These are phyloP conservation scores for Lateolabrax maculatus DNA, from an alignment of 2,797 vertebrate genomes.

Conservation along the genomic window DNA sequence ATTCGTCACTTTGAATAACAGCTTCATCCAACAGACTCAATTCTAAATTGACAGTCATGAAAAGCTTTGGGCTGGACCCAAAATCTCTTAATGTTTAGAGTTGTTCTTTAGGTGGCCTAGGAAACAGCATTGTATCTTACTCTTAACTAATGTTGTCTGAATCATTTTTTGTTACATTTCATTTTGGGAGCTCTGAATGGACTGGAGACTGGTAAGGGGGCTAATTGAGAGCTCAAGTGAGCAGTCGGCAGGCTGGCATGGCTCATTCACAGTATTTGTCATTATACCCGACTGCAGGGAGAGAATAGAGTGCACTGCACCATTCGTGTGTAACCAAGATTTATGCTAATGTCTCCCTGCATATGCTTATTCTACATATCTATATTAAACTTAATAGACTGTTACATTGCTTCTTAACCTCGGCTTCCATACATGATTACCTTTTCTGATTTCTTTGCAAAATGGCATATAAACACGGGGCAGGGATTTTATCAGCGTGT, in stretches of 20 bases:
- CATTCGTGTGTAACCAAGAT: conserved; percentile 96
- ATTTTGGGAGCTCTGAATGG: conserved; percentile 45
- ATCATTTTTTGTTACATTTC: conserved; percentile 28
- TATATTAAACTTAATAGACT: conserved; percentile 99
- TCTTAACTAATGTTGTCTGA: conserved; percentile 11
- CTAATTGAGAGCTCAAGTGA: conserved; percentile 88
- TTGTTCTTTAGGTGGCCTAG: background rate
- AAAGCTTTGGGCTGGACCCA: conserved; percentile 20
- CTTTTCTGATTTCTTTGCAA: conserved; percentile 99
- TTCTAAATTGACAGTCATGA: conserved; percentile 45
- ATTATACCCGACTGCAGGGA: conserved; percentile 83
- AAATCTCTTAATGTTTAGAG: conserved; percentile 23
- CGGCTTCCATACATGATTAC: conserved; percentile 99
- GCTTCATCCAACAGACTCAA: conserved; percentile 37
- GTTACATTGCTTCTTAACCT: conserved; percentile 99
- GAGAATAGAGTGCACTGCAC: conserved; percentile 81
- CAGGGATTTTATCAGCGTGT: conserved; percentile 95
- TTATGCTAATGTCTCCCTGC: conserved; percentile 98
- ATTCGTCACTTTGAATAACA: conserved; percentile 41
- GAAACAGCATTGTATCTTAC: conserved; percentile 1
- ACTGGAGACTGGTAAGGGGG: conserved; percentile 63
- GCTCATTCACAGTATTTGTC: conserved; percentile 86
- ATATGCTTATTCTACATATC: conserved; percentile 99
- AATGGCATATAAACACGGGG: conserved; percentile 96
- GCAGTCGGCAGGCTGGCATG: conserved; percentile 78